Percentiles rank a stretch among this genome's conserved stretches.
Evolutionary conservation across 2,888 invertebrate species (phyloP).

Genomic region (Synanthedon andrenaeformis): DNA sequence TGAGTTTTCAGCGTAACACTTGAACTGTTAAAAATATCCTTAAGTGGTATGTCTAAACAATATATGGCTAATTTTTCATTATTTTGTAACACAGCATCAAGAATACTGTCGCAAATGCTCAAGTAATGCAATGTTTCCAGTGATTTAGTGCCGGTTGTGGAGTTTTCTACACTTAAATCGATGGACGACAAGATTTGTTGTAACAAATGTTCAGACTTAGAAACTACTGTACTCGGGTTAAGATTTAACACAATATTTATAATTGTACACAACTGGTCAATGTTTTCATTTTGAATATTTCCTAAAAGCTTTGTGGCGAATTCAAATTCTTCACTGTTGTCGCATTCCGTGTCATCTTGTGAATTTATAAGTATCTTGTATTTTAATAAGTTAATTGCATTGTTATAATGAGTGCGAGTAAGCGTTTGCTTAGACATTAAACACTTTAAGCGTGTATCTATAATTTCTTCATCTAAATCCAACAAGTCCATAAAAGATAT

Average conservation of each 20-base stretch:
- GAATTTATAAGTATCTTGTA: conserved; percentile 53
- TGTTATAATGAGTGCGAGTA: conserved; percentile 34
- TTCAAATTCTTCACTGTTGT: conserved; percentile 39
- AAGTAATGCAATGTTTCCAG: conserved; percentile 20
- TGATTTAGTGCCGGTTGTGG: conserved; percentile 7
- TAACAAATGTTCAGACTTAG: conserved; percentile 53
- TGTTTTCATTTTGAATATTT: conserved; percentile 23
- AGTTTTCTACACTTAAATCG: conserved; percentile 13
- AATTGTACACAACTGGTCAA: conserved; percentile 39
- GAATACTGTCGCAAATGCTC: conserved; percentile 38
- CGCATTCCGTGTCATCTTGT: conserved; percentile 47
- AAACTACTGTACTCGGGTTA: conserved; percentile 27
- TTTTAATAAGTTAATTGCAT: conserved; percentile 37
- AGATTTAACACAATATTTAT: conserved; percentile 33
- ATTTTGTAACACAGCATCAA: conserved; percentile 29
- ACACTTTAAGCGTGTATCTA: conserved; percentile 39
- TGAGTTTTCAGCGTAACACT: conserved; percentile 36
- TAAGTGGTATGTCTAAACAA: conserved; percentile 37
- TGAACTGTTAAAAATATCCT: conserved; percentile 27
- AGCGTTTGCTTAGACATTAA: conserved; percentile 33
- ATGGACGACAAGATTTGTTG: conserved; percentile 45
- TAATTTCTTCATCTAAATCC: conserved; percentile 51
- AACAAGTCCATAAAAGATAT: conserved; percentile 47
- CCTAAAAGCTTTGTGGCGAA: conserved; percentile 39
- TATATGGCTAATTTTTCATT: conserved; percentile 25